phyloP scores from a whole-genome alignment of 2,888 invertebrate genomes.

The Habrosyne pyritoides region DNA sequence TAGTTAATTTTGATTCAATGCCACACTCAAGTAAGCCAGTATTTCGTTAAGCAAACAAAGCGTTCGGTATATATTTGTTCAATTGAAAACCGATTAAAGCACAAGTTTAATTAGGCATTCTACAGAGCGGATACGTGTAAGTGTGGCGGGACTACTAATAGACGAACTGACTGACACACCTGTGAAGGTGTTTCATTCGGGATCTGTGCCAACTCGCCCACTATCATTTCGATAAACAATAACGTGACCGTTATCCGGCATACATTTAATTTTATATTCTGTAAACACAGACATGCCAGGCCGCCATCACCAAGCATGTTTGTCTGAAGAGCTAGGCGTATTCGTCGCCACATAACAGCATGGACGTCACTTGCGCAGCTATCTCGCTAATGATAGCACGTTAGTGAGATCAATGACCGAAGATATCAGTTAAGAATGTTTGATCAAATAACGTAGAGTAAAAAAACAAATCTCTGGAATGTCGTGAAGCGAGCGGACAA shows the following conservation, averaged over 20 bases:
- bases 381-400: slow-evolving; percentile 32
- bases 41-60: slow-evolving; percentile 41
- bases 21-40: slow-evolving; percentile 26
- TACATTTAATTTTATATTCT: slow-evolving; percentile 48
- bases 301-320: slow-evolving; percentile 13
- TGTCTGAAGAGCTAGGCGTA: slow-evolving; percentile 25
- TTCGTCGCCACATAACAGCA: neutral
- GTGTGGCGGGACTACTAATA: slow-evolving; percentile 38
- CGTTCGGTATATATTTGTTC: slow-evolving; percentile 49
- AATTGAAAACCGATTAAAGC: slow-evolving; percentile 54
- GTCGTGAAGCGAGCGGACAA: slow-evolving; percentile 27
- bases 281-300: slow-evolving; percentile 42
- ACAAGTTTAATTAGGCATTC: slow-evolving; percentile 43
- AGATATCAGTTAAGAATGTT: slow-evolving; percentile 27
- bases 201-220: slow-evolving; percentile 59
- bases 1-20: slow-evolving; percentile 28
- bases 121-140: slow-evolving; percentile 27
- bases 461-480: slow-evolving; percentile 13
- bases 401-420: slow-evolving; percentile 42
- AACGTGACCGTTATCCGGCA: slow-evolving; percentile 59
- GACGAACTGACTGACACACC: slow-evolving; percentile 52
- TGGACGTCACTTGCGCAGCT: slow-evolving; percentile 15
- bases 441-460: slow-evolving; percentile 8
- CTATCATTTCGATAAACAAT: slow-evolving; percentile 68
- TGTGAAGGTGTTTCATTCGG: slow-evolving; percentile 61